phyloP scores from a whole-genome alignment of 2,888 invertebrate species.

The Perdita meconis region DNA sequence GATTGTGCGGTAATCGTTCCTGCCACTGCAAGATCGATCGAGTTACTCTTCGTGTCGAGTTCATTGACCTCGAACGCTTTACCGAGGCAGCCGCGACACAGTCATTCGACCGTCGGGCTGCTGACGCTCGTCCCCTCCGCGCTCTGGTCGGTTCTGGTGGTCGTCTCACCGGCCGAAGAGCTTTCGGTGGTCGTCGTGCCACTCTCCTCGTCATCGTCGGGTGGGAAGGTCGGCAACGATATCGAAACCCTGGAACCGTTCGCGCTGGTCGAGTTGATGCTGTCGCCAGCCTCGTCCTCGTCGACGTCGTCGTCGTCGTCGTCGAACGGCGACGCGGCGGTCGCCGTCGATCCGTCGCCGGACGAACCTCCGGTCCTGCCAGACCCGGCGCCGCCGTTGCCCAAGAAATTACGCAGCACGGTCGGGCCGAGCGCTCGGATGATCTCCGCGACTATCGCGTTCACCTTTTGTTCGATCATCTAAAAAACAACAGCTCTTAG shows the following conservation, averaged over 20 bases:
- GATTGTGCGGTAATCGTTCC: constrained; percentile 65
- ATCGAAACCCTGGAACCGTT: constrained; percentile 87
- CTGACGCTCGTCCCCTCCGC: neutral
- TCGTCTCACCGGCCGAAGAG: constrained; percentile 1
- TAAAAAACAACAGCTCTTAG: constrained; percentile 82
- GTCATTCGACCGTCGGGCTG: constrained; percentile 48
- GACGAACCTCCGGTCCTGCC: constrained; percentile 81
- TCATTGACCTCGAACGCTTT: constrained; percentile 65
- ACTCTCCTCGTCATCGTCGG: constrained; percentile 87
- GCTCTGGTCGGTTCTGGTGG: neutral
- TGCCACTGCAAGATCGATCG: constrained; percentile 17
- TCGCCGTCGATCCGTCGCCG: constrained; percentile 82
- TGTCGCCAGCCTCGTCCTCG: constrained; percentile 84
- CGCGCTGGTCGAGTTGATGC: constrained; percentile 59
- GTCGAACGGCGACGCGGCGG: constrained; percentile 81
- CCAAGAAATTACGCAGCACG: constrained; percentile 88
- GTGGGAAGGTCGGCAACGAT: constrained; percentile 88
- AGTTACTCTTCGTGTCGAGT: constrained; percentile 27
- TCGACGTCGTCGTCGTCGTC: no score
- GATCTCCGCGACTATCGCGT: constrained; percentile 89
- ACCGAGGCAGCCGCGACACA: constrained; percentile 46
- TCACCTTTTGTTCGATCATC: constrained; percentile 92
- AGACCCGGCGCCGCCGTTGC: constrained; percentile 84
- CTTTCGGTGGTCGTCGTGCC: constrained; percentile 45
- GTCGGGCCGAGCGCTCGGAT: constrained; percentile 91